Conservation (phyloP, 2,888 invertebrate genomes). For the Prosopocoilus inquinatus region DNA sequence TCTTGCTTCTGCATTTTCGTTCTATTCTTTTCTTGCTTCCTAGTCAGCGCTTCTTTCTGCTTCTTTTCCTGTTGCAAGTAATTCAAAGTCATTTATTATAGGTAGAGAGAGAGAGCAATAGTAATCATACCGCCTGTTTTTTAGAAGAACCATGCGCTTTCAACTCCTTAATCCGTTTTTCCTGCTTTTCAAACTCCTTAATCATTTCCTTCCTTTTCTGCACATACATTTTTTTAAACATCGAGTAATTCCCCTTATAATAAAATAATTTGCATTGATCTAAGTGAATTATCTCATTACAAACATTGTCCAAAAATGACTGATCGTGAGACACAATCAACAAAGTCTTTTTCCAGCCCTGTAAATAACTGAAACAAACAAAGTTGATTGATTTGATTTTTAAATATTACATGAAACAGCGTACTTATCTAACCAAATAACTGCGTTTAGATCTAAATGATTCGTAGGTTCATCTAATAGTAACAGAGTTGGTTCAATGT, state of each 20-base stretch:
- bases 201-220: conserved; percentile 94
- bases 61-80: conserved; percentile 71
- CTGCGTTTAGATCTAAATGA: conserved; percentile 98
- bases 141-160: conserved; percentile 95
- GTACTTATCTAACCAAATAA: conserved; percentile 99
- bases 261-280: conserved; percentile 93
- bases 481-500: conserved; percentile 94
- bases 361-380: conserved; percentile 72
- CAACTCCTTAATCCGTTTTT: conserved; percentile 90
- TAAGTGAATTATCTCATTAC: conserved; percentile 97
- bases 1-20: conserved; percentile 78
- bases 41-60: conserved; percentile 84
- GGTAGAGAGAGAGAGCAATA: not conserved
- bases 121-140: conserved; percentile 73
- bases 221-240: conserved; percentile 98
- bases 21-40: conserved; percentile 90
- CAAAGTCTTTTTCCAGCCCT: conserved; percentile 98
- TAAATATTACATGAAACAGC: conserved; percentile 37
- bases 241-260: conserved; percentile 96
- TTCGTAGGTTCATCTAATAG: conserved; percentile 99
- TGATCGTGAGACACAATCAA: conserved; percentile 99
- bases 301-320: conserved; percentile 98
- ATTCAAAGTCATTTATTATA: not conserved
- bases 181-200: conserved; percentile 98
- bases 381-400: conserved; percentile 4